Percentiles rank a stretch among this genome's conserved stretches.
phyloP scores from a whole-genome alignment of 1,140 invertebrate genomes.

The Drosophila eugracilis region DNA sequence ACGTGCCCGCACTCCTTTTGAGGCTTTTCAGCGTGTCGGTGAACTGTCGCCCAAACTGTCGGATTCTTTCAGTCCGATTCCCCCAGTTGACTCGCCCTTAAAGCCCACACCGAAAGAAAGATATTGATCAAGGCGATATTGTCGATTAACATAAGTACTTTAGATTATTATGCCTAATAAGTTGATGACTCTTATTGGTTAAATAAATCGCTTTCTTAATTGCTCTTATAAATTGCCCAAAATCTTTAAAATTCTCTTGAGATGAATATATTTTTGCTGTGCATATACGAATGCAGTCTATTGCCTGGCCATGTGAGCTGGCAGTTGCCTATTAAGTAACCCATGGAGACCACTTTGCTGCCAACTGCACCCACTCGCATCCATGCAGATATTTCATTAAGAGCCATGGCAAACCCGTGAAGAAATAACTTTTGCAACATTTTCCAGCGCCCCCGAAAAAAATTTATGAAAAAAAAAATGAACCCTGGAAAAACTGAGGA shows the following conservation, averaged over 20 bases:
- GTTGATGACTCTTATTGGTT: no score
- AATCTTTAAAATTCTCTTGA: neutral
- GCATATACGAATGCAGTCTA: slow-evolving; percentile 1
- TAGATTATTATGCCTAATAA: no score
- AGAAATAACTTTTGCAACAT: slow-evolving; percentile 80
- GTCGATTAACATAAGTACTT: no score
- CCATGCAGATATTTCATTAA: slow-evolving; percentile 61
- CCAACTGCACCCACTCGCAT: slow-evolving; percentile 42
- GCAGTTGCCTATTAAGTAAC: slow-evolving; percentile 57
- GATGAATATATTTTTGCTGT: neutral
- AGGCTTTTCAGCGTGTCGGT: slow-evolving; percentile 69
- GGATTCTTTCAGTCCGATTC: slow-evolving; percentile 30
- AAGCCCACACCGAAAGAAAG: slow-evolving; percentile 5
- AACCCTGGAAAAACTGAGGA: slow-evolving; percentile 33
- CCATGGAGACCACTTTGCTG: slow-evolving; percentile 51
- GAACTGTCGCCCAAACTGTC: slow-evolving; percentile 47
- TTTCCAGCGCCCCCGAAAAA: slow-evolving; percentile 59
- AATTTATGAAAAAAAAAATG: neutral
- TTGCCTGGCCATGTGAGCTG: slow-evolving; percentile 29
- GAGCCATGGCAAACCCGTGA: slow-evolving; percentile 65
- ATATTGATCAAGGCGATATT: neutral
- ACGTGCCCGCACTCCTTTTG: slow-evolving; percentile 43
- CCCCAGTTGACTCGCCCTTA: slow-evolving; percentile 17
- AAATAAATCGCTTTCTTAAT: no score
- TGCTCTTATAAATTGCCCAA: no score